A percentile compares a stretch with the other conserved stretches of the same genome.
Conservation (phyloP, 2,888 invertebrate genomes). For the Gymnocheta viridis region DNA sequence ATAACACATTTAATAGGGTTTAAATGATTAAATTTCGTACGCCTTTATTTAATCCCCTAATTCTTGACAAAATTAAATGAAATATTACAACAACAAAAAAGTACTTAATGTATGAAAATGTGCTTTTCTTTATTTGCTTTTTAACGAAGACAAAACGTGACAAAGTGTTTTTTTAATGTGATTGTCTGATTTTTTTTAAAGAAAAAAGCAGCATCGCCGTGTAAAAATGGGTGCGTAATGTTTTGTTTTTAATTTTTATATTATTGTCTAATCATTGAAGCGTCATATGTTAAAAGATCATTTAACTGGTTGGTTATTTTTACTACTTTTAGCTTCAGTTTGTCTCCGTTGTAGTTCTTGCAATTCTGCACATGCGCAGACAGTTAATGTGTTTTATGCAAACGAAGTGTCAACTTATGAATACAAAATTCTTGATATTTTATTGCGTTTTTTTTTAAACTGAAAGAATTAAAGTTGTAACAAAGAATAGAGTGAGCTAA, state of each 20-base stretch:
- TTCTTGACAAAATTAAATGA: constrained; percentile 38
- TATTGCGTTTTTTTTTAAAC: constrained; percentile 21
- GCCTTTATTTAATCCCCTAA: constrained; percentile 65
- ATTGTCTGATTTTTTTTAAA: neutral
- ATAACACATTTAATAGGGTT: constrained; percentile 53
- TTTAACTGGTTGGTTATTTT: constrained; percentile 53
- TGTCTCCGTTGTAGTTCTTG: constrained; percentile 37
- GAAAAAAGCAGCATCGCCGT: constrained; percentile 29
- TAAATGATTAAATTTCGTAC: constrained; percentile 62
- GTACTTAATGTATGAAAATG: constrained; percentile 13
- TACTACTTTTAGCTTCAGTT: neutral
- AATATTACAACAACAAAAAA: neutral
- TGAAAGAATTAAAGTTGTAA: constrained; percentile 6
- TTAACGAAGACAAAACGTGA: constrained; percentile 56
- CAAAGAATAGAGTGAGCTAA: neutral
- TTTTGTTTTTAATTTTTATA: constrained; percentile 13
- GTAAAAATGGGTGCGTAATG: constrained; percentile 62
- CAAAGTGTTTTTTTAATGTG: constrained; percentile 53
- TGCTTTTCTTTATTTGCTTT: neutral
- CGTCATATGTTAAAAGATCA: constrained; percentile 62
- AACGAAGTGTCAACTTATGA: constrained; percentile 70
- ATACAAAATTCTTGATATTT: constrained; percentile 59
- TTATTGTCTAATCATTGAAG: constrained; percentile 67
- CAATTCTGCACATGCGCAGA: constrained; percentile 69
- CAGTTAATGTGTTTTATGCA: constrained; percentile 69